These are phyloP conservation scores for Emys orbicularis DNA, from an alignment of 2,797 vertebrate species.

Conservation along the genomic window DNA sequence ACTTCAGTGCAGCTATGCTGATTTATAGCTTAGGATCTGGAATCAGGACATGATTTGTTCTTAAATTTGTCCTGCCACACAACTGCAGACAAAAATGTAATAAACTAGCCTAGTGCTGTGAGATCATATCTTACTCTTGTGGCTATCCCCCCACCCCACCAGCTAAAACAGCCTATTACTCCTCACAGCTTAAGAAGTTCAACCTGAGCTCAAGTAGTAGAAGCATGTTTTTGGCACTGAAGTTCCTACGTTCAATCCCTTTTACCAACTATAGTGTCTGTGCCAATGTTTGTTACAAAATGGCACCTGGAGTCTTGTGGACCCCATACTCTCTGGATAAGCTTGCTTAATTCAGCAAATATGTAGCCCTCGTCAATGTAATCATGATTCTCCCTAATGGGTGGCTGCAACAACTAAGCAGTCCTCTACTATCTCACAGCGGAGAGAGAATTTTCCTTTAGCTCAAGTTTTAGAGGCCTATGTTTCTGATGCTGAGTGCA, in stretches of 20 bases:
- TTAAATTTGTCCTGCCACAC: not conserved
- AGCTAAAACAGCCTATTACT: not conserved
- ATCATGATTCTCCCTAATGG: not conserved
- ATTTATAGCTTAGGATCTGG: not conserved
- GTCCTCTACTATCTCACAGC: not conserved
- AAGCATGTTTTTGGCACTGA: not conserved
- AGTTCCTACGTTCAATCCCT: not conserved
- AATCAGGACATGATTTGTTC: not conserved
- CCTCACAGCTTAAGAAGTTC: not conserved
- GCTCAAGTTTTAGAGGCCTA: not conserved
- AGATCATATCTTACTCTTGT: not conserved
- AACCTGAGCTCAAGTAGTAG: not conserved
- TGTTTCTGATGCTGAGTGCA: not conserved
- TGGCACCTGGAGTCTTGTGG: not conserved
- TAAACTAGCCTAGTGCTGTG: not conserved
- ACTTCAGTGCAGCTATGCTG: not conserved
- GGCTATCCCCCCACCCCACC: not conserved
- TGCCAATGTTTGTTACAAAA: not conserved
- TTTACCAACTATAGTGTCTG: not conserved
- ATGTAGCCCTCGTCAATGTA: fast-evolving
- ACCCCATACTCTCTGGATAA: not conserved
- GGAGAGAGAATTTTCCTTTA: not conserved
- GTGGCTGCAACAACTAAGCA: not conserved
- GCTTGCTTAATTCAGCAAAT: not conserved
- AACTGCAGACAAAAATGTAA: not conserved